Conservation (phyloP, 2,888 invertebrate genomes). For the Spodoptera littoralis region DNA sequence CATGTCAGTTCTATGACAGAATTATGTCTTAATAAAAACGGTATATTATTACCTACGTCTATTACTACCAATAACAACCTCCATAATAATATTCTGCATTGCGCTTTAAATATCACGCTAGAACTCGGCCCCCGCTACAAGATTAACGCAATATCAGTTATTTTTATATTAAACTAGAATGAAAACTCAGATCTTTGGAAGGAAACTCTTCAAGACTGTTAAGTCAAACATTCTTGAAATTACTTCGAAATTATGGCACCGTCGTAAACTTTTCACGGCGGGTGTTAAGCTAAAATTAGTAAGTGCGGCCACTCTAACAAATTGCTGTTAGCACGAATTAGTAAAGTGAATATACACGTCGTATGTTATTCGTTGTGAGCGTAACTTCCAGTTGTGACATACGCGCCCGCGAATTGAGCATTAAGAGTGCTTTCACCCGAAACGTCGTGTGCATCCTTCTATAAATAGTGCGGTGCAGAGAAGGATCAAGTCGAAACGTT, state of each 20-base stretch:
- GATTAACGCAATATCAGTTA: constrained; percentile 52
- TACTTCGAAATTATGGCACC: constrained; percentile 84
- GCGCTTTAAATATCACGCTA: constrained; percentile 43
- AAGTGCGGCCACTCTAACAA: constrained; percentile 81
- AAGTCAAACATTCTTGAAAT: constrained; percentile 85
- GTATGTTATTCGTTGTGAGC: constrained; percentile 70
- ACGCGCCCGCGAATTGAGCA: constrained; percentile 80
- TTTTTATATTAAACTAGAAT: constrained; percentile 72
- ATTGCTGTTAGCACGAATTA: constrained; percentile 84
- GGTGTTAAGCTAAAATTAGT: constrained; percentile 86
- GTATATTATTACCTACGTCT: constrained; percentile 1
- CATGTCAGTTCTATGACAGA: not conserved
- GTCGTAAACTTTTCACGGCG: constrained; percentile 84
- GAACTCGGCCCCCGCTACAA: constrained; percentile 43
- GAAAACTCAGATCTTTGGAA: constrained; percentile 73
- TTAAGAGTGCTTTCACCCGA: constrained; percentile 88
- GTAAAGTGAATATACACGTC: constrained; percentile 78
- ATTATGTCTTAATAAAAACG: constrained; percentile 5
- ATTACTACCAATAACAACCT: constrained; percentile 22
- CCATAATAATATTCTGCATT: constrained; percentile 30
- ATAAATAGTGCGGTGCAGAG: constrained; percentile 80
- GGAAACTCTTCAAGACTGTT: constrained; percentile 78
- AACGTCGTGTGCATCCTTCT: constrained; percentile 84
- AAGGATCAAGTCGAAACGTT: constrained; percentile 83
- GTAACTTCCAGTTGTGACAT: constrained; percentile 74